Evolutionary conservation across 2,113 vertebrate species (phyloP).

Genomic region (Coreoperca whiteheadi): DNA sequence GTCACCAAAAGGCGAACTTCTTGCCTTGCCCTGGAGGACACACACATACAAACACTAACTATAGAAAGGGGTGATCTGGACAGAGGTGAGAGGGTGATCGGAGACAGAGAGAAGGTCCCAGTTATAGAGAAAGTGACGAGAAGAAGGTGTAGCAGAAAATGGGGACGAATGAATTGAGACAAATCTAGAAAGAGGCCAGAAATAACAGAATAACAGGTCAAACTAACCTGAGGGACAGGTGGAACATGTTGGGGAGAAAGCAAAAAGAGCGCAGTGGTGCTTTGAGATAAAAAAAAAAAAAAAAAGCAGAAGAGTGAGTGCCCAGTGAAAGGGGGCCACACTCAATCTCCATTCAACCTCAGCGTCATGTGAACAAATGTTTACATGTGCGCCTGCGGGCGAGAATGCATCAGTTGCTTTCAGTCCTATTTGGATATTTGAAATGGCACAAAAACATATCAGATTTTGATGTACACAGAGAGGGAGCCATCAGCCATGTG

Average conservation of each 20-base stretch:
- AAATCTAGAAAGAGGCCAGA: neutral
- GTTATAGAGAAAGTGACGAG: neutral
- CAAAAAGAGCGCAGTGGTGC: constrained; percentile 4
- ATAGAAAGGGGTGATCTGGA: neutral
- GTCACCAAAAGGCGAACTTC: constrained; percentile 41
- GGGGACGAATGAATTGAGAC: neutral
- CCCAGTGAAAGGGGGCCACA: neutral
- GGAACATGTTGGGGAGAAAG: constrained; percentile 4
- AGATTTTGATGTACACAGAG: neutral
- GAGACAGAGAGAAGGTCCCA: constrained; percentile 28
- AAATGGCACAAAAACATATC: constrained; percentile 13
- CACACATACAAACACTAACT: neutral
- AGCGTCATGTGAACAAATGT: constrained; percentile 16
- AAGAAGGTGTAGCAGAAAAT: neutral
- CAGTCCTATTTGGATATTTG: constrained; percentile 13
- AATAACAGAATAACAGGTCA: constrained; percentile 17
- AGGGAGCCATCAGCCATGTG: neutral
- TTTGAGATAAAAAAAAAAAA: neutral
- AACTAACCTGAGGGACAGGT: neutral
- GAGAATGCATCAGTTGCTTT: constrained; percentile 10
- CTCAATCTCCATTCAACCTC: constrained; percentile 20
- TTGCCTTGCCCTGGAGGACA: neutral
- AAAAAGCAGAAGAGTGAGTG: neutral
- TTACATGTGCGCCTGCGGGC: neutral
- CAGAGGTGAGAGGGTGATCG: constrained; percentile 1